Conservation (phyloP, 1,140 invertebrate genomes). For the Cardiocondyla obscurior region DNA sequence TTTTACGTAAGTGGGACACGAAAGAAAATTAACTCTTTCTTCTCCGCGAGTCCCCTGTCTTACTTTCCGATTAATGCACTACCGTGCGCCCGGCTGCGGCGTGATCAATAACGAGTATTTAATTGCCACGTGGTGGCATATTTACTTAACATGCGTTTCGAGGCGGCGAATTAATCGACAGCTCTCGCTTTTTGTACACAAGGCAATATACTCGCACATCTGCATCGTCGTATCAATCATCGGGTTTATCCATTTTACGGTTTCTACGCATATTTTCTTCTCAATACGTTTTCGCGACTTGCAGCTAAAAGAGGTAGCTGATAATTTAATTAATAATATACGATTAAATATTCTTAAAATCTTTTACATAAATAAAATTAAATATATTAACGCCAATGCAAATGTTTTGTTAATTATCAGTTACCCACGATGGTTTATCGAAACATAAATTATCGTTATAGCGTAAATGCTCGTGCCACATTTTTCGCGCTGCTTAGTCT, state of each 20-base stretch:
- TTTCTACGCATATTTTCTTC: neutral
- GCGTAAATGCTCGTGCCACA: neutral
- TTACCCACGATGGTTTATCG: slow-evolving; percentile 3
- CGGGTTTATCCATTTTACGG: neutral
- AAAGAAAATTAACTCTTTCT: slow-evolving; percentile 50
- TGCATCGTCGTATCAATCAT: slow-evolving; percentile 41
- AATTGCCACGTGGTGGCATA: slow-evolving; percentile 33
- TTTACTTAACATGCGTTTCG: slow-evolving; percentile 38
- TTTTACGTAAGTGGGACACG: slow-evolving; percentile 47
- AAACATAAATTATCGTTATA: slow-evolving; percentile 8
- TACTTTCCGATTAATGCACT: slow-evolving; percentile 48
- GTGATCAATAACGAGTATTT: slow-evolving; percentile 54
- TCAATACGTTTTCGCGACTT: neutral
- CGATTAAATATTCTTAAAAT: no score
- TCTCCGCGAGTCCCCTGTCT: neutral
- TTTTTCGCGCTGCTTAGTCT: slow-evolving; percentile 2
- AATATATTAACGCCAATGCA: no score
- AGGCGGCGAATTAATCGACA: slow-evolving; percentile 43
- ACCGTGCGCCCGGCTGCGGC: neutral
- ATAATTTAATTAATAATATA: no score
- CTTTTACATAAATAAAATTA: no score
- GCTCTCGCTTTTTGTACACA: slow-evolving; percentile 31
- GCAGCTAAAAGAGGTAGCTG: no score
- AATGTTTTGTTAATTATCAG: no score
- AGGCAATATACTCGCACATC: slow-evolving; percentile 4